Evolutionary conservation across 2,888 invertebrate species (phyloP), one percentile per base, ranked within the genome.

Genomic region (Melanophora roralis): DNA sequence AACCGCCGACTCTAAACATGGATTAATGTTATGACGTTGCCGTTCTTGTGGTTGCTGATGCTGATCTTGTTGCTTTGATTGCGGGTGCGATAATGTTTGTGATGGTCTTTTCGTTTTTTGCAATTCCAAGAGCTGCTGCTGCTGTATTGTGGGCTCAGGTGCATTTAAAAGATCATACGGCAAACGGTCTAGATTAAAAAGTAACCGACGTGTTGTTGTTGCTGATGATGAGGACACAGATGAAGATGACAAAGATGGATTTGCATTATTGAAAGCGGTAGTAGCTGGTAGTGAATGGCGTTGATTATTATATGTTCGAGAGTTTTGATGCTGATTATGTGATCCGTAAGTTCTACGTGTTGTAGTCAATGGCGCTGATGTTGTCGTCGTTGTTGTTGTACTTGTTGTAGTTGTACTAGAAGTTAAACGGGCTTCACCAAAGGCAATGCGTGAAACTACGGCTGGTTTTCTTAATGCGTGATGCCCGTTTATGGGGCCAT

Each of bases 161-260:
- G 89, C 89, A 86, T 89, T 89, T 68, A 89, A 85, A 84, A 89
- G 85, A 86, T 89, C 89, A 84, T 89, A 89, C 59, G 89, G 89
- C 81, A 89, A 86, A 85, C 88, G 89, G 84, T 89, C 89, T 84
- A 89, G 85, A 87, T 89, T 89, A 84, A 88, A 89, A 84, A 89
- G 87, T 80, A 89, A 86, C 57, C 88, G 87, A 83, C 88, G 86
- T 73, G 86, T 14, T 77, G 84, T 9, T 76, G 84, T 7, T 81
- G 83, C 12, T 83, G 83, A 2, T 34, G 81, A 49, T 77, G 78
- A 65, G 49, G 11, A 12, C 75, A 82, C 12, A 64, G 82, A 65
- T 72, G 82, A n/a, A 81, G 83, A 71, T 83, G 84, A 78, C 27
- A 81, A 16, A 1, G 67, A 57, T 65, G 57, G 49, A 19, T 73